Evolutionary conservation across 2,113 vertebrate genomes (phyloP).

Genomic region (Rhinoderma darwinii): DNA sequence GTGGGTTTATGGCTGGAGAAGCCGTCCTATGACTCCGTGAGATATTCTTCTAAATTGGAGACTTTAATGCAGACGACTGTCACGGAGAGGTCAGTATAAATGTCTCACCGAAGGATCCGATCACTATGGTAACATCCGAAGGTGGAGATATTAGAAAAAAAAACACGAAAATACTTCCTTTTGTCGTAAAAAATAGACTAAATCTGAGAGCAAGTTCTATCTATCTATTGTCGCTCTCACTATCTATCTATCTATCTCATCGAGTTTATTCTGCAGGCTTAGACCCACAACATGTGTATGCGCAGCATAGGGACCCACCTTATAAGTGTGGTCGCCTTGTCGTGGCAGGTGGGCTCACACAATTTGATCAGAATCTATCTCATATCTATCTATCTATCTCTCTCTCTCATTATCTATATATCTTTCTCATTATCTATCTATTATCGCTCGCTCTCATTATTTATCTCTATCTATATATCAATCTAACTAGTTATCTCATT

Average conservation of each 20-base stretch:
- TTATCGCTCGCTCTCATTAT: neutral
- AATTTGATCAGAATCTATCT: too few species aligned
- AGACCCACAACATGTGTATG: too few species aligned
- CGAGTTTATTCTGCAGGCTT: too few species aligned
- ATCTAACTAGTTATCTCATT: neutral
- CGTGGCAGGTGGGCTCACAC: too few species aligned
- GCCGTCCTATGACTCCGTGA: neutral
- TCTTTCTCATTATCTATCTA: too few species aligned
- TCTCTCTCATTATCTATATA: neutral
- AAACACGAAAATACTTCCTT: slow-evolving; percentile 3
- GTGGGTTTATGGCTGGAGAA: neutral
- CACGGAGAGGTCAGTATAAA: slow-evolving; percentile 21
- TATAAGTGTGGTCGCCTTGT: too few species aligned
- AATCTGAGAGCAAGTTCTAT: too few species aligned
- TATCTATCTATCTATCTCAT: neutral
- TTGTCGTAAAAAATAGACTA: neutral
- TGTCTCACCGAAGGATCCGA: neutral
- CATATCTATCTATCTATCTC: neutral
- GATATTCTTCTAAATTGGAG: slow-evolving; percentile 18
- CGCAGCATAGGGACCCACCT: too few species aligned
- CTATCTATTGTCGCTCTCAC: too few species aligned
- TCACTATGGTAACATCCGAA: slow-evolving; percentile 29
- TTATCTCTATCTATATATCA: neutral
- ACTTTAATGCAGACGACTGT: slow-evolving; percentile 10
- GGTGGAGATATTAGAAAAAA: neutral